These are phyloP conservation scores for Holacanthus passer DNA, from an alignment of 2,113 vertebrate genomes.

Conservation along the genomic window DNA sequence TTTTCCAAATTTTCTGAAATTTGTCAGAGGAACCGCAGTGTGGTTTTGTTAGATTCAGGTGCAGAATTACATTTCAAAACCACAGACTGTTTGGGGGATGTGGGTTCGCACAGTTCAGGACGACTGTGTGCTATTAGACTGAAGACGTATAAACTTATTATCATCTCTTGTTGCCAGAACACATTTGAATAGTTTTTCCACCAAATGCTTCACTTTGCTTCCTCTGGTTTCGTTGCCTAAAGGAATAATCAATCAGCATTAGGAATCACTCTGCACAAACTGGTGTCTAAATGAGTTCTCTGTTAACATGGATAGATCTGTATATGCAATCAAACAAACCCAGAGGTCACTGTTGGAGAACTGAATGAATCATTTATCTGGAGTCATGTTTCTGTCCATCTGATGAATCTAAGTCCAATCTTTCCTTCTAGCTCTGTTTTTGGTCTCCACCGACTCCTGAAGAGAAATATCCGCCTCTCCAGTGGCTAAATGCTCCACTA, in stretches of 20 bases:
- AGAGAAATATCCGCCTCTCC: too few species aligned
- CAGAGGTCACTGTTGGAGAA: background rate
- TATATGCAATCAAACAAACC: conserved; percentile 3
- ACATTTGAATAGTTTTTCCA: conserved; percentile 26
- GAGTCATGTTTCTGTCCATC: background rate
- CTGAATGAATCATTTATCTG: background rate
- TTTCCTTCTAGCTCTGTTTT: background rate
- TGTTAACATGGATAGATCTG: conserved; percentile 16
- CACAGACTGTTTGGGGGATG: conserved; percentile 19
- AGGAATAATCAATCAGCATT: conserved; percentile 40
- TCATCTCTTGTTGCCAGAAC: conserved; percentile 25
- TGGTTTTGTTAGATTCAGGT: conserved; percentile 29
- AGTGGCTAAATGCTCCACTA: too few species aligned
- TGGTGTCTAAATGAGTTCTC: conserved; percentile 12
- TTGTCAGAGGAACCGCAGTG: conserved; percentile 30
- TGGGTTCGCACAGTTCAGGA: conserved; percentile 27
- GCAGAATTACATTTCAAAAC: conserved; percentile 39
- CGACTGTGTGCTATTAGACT: conserved; percentile 7
- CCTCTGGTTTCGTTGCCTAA: conserved; percentile 6
- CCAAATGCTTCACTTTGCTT: background rate
- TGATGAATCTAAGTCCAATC: background rate
- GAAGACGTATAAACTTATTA: conserved; percentile 24
- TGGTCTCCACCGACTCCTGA: too few species aligned
- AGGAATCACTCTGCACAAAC: conserved; percentile 15
- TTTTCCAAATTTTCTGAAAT: conserved; percentile 31